Evolutionary conservation across 2,113 vertebrate species (phyloP).

Genomic region (Pipra filicauda): DNA sequence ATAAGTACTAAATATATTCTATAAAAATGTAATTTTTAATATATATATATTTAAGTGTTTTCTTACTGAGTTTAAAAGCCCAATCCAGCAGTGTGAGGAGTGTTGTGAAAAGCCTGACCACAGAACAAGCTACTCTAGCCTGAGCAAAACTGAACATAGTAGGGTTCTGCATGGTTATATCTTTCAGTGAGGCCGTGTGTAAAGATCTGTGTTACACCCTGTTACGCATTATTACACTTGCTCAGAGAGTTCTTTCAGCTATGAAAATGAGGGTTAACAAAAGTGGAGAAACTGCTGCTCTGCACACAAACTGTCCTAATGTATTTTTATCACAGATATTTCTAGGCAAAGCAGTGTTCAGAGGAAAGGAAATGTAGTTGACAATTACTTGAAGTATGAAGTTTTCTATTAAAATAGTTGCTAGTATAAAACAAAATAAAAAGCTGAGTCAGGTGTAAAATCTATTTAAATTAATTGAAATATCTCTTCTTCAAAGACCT

Average conservation of each 20-base stretch:
- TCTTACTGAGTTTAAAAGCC: not conserved
- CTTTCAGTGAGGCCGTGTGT: not conserved
- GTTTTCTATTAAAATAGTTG: not conserved
- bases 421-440: not conserved
- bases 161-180: not conserved
- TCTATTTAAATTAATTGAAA: not conserved
- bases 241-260: not conserved
- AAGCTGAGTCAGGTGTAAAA: not conserved
- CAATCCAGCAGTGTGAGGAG: not conserved
- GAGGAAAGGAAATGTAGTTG: not conserved
- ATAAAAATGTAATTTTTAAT: not conserved
- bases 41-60: not conserved
- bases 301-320: not conserved
- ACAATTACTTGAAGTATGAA: not conserved
- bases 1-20: not conserved
- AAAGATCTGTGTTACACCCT: not conserved
- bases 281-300: not conserved
- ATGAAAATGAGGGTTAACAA: not conserved
- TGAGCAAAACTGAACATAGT: not conserved
- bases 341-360: not conserved
- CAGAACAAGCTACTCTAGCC: not conserved
- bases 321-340: not conserved
- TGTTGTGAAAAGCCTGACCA: not conserved
- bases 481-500: not conserved
- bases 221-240: not conserved